Conservation (phyloP, 2,888 invertebrate genomes). For the Sinotaia quadrata region DNA sequence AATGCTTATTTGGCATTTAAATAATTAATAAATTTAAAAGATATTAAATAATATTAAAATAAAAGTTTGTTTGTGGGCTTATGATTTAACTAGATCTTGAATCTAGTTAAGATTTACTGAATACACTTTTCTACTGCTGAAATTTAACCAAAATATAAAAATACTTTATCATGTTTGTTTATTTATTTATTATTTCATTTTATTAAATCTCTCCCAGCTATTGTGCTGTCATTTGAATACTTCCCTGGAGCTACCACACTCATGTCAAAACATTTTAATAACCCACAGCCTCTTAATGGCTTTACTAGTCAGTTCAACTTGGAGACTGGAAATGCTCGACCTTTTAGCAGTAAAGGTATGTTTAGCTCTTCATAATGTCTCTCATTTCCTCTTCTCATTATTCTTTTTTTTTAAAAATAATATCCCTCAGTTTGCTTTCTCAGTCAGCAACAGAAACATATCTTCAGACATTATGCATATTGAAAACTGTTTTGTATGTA, state of each 20-base stretch:
- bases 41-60: background rate
- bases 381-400: background rate
- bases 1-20: too few relatives aligned
- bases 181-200: too few relatives aligned
- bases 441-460: too few relatives aligned
- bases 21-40: too few relatives aligned
- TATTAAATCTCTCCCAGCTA: slow-evolving; percentile 84
- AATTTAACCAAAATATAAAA: too few relatives aligned
- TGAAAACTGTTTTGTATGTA: too few relatives aligned
- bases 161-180: too few relatives aligned
- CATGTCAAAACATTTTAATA: slow-evolving; percentile 84
- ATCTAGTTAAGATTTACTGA: too few relatives aligned
- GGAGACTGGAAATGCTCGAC: slow-evolving; percentile 52
- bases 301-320: slow-evolving; percentile 59
- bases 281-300: slow-evolving; percentile 56
- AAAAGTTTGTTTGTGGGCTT: background rate
- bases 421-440: too few relatives aligned
- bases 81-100: background rate
- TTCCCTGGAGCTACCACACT: slow-evolving; percentile 92
- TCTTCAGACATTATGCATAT: too few relatives aligned
- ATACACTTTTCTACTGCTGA: too few relatives aligned
- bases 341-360: slow-evolving; percentile 39
- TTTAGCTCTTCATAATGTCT: background rate
- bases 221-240: slow-evolving; percentile 96
- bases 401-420: background rate